Evolutionary conservation across 2,888 invertebrate genomes (phyloP).

Genomic region (Drosophila nr. perissopoda): DNA sequence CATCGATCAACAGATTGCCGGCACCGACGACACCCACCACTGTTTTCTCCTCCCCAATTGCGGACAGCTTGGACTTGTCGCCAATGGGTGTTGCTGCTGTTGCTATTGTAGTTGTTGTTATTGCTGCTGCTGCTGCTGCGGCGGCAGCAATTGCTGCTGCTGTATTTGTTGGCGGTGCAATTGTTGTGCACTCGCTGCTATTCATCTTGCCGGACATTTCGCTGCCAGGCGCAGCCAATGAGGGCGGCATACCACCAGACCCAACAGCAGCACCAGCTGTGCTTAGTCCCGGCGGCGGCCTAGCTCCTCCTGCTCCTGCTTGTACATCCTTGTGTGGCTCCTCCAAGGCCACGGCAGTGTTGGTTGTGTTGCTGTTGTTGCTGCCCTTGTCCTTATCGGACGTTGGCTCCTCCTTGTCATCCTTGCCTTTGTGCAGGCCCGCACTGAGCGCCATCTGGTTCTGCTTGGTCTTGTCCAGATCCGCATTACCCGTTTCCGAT

Average conservation of each 20-base stretch:
- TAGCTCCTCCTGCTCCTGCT: constrained; percentile 16
- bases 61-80: constrained; percentile 67
- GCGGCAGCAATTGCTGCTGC: constrained; percentile 26
- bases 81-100: constrained; percentile 43
- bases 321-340: constrained; percentile 53
- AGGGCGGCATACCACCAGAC: constrained; percentile 9
- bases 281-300: constrained; percentile 68
- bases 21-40: constrained; percentile 49
- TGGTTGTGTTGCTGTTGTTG: constrained; percentile 43
- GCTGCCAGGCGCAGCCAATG: constrained; percentile 39
- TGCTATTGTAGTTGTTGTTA: constrained; percentile 10
- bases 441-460: constrained; percentile 89
- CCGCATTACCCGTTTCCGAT: constrained; percentile 70
- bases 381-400: constrained; percentile 69
- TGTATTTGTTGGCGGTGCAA: constrained; percentile 29
- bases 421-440: constrained; percentile 85
- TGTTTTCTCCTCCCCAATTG: constrained; percentile 70
- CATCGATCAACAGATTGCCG: constrained; percentile 87
- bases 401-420: constrained; percentile 56
- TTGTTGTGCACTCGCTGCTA: constrained; percentile 41
- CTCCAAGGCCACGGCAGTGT: constrained; percentile 73
- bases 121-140: constrained; percentile 6
- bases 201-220: constrained; percentile 65
- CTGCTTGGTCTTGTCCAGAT: constrained; percentile 89
- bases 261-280: constrained; percentile 58